A percentile compares a stretch with the other conserved stretches of the same genome.
These are phyloP conservation scores for Thermophis baileyi DNA, from an alignment of 2,113 vertebrate species.

Conservation along the genomic window DNA sequence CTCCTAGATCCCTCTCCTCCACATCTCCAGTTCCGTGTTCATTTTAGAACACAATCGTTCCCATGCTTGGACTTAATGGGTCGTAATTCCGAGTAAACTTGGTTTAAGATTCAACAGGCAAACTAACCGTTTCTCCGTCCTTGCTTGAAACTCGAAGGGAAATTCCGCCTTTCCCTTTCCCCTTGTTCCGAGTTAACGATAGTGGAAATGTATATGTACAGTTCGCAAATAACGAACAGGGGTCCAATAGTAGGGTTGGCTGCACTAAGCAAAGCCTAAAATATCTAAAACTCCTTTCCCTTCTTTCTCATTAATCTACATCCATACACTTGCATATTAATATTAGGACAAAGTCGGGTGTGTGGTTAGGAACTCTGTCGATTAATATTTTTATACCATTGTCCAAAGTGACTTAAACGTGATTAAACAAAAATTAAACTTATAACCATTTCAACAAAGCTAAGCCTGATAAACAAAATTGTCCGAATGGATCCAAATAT, in stretches of 20 bases:
- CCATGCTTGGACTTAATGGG: not conserved
- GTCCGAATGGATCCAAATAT: not conserved
- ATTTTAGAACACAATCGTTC: not conserved
- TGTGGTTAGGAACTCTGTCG: not conserved
- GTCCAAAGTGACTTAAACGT: not conserved
- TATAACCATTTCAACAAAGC: not conserved
- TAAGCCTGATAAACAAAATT: not conserved
- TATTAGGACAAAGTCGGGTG: not conserved
- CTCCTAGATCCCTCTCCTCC: not conserved
- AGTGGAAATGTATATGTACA: not conserved
- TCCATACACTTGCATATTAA: not conserved
- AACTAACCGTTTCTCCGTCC: not conserved
- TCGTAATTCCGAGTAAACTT: not conserved
- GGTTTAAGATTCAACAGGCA: not conserved
- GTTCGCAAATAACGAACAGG: not conserved
- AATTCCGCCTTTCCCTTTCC: not conserved
- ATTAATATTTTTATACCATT: not conserved
- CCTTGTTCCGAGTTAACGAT: not conserved
- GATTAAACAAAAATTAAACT: not conserved
- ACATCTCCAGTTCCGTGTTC: not conserved
- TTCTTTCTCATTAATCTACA: not conserved
- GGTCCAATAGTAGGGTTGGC: slow-evolving; percentile 33
- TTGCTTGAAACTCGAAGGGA: not conserved
- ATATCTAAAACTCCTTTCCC: not conserved
- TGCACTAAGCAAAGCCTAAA: slow-evolving; percentile 61